Base-by-base conservation (phyloP, 2,113 vertebrate genomes). In the Lophius piscatorius region DNA sequence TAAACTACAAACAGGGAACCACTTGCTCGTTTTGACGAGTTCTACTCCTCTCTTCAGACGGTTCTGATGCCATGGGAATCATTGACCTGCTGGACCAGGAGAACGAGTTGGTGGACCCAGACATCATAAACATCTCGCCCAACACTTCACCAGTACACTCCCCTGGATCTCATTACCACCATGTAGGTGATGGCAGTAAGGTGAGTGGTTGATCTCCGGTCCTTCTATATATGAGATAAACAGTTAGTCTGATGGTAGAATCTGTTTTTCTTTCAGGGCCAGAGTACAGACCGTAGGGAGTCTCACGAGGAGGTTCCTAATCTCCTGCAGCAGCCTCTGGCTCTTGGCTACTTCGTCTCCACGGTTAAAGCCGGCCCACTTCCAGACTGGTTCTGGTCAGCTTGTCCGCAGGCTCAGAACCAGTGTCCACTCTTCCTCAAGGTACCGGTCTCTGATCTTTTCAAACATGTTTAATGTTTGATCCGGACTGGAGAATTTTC, bases 351-450 rank as follows among this genome's bases (percentile, higher is more conserved):
- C 89, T 96, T 98, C 61, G 95, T 99, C 81, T 99, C 96, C 75
- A 99, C 97, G 70, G 97, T 95, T 28, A 97, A 97, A 94, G 94
- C 96, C 26, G 97, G 97, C 83, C 95, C 94, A 0, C 93, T 98
- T 90, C 97, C 97, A 45, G 96, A 99, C 92, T 99, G 96, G 96
- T 98, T 98, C 92, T 99, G 97, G 96, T 96, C 97, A 22, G 94
- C 96, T 44, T 98, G 97, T 90, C 97, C 96, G 80, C 97, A 98
- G 93, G 97, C 97, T 90, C 95, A 97, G 93, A 95, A 97, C 92
- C 97, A 98, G 90, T 98, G 97, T 91, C 97, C 97, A 60, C 93
- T 98, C 39, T 92, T 91, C 66, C 89, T 92, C 58, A 92, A 92
- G 90, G 91, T 92, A 80, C 17, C 8, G 5, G 7, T 2, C 18